Percentiles rank a stretch among this genome's conserved stretches.
Conservation (phyloP, 2,113 vertebrate genomes). For the Puffinus mauretanicus region DNA sequence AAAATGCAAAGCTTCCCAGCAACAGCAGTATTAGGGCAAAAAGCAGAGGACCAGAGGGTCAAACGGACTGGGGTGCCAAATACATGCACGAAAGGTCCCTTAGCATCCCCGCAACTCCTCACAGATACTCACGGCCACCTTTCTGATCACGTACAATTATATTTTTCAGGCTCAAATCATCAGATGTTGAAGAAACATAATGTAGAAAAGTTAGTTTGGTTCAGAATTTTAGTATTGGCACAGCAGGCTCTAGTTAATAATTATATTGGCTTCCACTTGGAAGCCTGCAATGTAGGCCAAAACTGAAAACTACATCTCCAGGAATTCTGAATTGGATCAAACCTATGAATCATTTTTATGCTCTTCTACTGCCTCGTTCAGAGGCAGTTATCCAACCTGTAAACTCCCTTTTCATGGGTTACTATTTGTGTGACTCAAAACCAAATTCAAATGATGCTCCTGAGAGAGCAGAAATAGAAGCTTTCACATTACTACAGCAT, state of each 20-base stretch:
- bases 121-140: neutral
- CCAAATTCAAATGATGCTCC: neutral
- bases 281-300: neutral
- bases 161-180: neutral
- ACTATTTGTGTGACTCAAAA: neutral
- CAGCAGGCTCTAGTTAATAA: neutral
- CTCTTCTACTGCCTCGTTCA: neutral
- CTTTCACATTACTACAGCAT: neutral
- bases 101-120: neutral
- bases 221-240: neutral
- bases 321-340: neutral
- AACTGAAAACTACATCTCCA: neutral
- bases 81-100: fast-evolving
- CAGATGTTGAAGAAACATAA: neutral
- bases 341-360: neutral
- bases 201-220: neutral
- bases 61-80: neutral
- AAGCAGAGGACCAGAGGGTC: neutral
- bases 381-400: neutral
- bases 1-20: neutral
- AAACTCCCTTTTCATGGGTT: neutral
- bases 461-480: neutral
- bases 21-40: neutral
- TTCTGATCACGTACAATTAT: neutral
- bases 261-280: neutral